Base-by-base conservation (phyloP, 2,888 invertebrate genomes). In the Galeruca laticollis region DNA sequence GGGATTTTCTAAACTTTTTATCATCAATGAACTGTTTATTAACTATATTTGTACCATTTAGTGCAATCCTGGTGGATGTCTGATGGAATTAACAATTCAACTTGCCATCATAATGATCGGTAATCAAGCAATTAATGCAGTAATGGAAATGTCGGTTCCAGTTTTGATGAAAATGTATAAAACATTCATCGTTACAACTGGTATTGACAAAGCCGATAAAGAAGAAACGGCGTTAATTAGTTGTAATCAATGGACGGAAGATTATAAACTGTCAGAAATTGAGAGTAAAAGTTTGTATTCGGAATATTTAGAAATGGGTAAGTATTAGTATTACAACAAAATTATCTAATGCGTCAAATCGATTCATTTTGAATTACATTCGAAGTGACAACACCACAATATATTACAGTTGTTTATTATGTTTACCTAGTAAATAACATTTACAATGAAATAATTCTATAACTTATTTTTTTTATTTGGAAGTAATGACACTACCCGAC, bases 301-400 rank as follows among this genome's bases (percentile, higher is more conserved):
- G 57, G 95, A 95, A 84, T 95, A 95, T 85, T 87, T 95, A 65
- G 95, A 95, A 88, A 95, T 96, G 94, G 91, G 93, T 93, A 82
- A 84, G 87, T 80, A 47, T 4, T 10, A 37, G 2, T 37, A 31
- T 52, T 40, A n/a, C n/a, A n/a, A n/a, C n/a, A n/a, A n/a, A n/a
- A n/a, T n/a, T n/a, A n/a, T n/a, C 33, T 59, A 21, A 4, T 13
- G 13, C 11, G 0, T 43, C n/a, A 43, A 43, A 62, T 33, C 5
- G 15, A 6, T 21, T 2, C 8, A 51, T 62, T 51, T 51, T 18
- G 5, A 15, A 2, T 20, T 6, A 18, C 1, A 26, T 26, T 26
- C 26, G 6, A 26, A 26, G 26, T 26, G 26, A 26, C 6, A 26
- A 26, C 2, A 26, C 4, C 6, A 26, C 26, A 26, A 26, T 26